Base-by-base conservation (phyloP, 2,113 vertebrate species). In the Paedocypris sp. region DNA sequence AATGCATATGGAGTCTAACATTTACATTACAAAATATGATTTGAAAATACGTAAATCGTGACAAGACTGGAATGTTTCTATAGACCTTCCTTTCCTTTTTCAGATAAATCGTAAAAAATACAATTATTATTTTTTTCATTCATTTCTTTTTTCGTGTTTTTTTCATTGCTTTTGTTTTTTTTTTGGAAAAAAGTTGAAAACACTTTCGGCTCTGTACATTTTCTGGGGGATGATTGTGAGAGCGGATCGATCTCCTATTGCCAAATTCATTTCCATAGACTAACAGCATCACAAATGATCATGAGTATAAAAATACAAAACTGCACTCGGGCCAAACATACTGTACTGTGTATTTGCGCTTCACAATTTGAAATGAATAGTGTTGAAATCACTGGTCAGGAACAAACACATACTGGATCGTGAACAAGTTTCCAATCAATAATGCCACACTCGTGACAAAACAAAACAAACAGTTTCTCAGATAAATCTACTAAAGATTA, bases 1-100 rank as follows among this genome's bases (percentile, higher is more conserved):
- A 97, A 94, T 90, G 91, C 87, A 88, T 96, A 95, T 91, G 93
- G 93, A 94, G 89, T 97, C 89, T 94, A 93, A 95, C 92, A 97
- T 96, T 98, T 96, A 98, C 92, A 97, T 92, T 92, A 94, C 88
- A 89, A 90, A 88, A 90, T 83, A 86, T 85, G 87, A 87, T 83
- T 89, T 71, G 75, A 72, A 80, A 69, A 82, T 79, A 80, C 45
- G 69, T 79, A 80, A 79, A 84, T 79, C 76, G 75, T 89, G 88
- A 93, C 91, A 93, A 93, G 86, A 83, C 91, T 95, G 93, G 94
- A 97, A 98, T 96, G 92, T 95, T 92, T 57, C 15, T n/a, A n/a
- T n/a, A n/a, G n/a, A n/a, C n/a, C n/a, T n/a, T n/a, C n/a, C n/a
- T n/a, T n/a, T n/a, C n/a, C n/a, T n/a, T n/a, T n/a, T n/a, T n/a